Base-by-base conservation (phyloP, 2,888 invertebrate genomes). In the Coelogynopora nodosa region DNA sequence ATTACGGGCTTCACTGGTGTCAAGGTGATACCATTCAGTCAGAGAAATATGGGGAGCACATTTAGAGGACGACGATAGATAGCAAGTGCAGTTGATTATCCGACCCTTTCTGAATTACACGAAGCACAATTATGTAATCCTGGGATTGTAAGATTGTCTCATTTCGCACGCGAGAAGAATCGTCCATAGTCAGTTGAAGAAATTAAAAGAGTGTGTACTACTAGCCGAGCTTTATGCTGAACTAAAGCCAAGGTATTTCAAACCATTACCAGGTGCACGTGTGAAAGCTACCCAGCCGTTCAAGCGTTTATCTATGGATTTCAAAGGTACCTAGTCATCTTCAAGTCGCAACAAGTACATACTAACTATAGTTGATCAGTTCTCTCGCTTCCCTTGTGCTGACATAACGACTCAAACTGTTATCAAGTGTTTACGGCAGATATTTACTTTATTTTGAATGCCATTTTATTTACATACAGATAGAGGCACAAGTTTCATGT, bases 371-470 rank as follows among this genome's bases (percentile, higher is more conserved):
- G 74, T 74, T 74, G 89, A 89, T 83, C 89, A 89, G 67, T 89
- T 82, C 49, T 88, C 89, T 0, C 82, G 88, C 82, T 89, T 88
- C 85, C 82, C 88, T 31, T 88, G 89, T 67, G 5, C 84, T 10
- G 87, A 89, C 84, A 87, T 88, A 82, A 87, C 87, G 29, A 49
- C 87, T n/a, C 26, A n/a, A 2, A 87, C 87, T 31, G 87, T 88
- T 18, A 88, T 89, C 30, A 74, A 27, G 13, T 87, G 87, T 83
- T 82, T 89, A 1, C 26, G 27, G 10, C 88, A 88, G 29, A 13
- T 89, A 67, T 89, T 89, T 84, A 84, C 74, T 13, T 27, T 89
- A n/a, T 89, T 88, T 87, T 87, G 86, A 5, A 88, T 88, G 83
- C 88, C 88, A 0, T 29, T 86, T 30, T 88, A 84, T 28, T 88